phyloP scores from a whole-genome alignment of 2,888 invertebrate species.

The Protodeltote pygarga region DNA sequence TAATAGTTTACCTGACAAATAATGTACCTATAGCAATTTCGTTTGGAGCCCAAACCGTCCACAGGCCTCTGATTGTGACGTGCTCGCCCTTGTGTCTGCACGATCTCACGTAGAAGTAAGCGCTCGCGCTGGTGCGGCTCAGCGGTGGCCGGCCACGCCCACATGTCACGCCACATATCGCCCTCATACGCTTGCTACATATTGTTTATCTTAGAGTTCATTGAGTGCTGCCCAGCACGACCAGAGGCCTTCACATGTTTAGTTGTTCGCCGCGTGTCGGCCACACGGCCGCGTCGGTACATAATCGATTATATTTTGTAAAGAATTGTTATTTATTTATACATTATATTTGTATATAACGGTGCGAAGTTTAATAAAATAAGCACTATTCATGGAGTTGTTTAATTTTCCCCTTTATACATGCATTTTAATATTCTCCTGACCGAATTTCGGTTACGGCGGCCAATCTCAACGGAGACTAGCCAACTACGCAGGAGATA shows the following conservation, averaged over 20 bases:
- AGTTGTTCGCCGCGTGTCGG: conserved; percentile 56
- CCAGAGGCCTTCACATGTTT: conserved; percentile 75
- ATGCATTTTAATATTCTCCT: no score
- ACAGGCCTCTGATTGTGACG: no score
- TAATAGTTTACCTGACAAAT: no score
- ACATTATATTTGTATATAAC: conserved; percentile 85
- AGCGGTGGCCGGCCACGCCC: not conserved
- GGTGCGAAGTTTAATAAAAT: conserved; percentile 83
- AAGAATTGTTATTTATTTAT: conserved; percentile 85
- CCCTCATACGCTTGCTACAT: conserved; percentile 38
- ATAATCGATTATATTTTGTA: conserved; percentile 82
- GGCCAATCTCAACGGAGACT: no score
- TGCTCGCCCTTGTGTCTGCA: no score
- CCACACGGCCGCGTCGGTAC: conserved; percentile 47
- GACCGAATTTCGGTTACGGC: no score
- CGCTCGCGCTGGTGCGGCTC: no score
- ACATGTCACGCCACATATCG: conserved; percentile 55
- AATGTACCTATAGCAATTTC: no score
- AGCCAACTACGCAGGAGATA: no score
- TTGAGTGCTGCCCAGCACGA: conserved; percentile 43
- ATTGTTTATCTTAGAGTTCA: conserved; percentile 43
- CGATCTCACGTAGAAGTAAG: no score
- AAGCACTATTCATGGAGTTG: conserved; percentile 69
- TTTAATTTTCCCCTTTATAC: conserved; percentile 57
- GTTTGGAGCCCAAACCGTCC: no score